phyloP scores from a whole-genome alignment of 2,797 vertebrate species.

The Loris lydekkerianus region DNA sequence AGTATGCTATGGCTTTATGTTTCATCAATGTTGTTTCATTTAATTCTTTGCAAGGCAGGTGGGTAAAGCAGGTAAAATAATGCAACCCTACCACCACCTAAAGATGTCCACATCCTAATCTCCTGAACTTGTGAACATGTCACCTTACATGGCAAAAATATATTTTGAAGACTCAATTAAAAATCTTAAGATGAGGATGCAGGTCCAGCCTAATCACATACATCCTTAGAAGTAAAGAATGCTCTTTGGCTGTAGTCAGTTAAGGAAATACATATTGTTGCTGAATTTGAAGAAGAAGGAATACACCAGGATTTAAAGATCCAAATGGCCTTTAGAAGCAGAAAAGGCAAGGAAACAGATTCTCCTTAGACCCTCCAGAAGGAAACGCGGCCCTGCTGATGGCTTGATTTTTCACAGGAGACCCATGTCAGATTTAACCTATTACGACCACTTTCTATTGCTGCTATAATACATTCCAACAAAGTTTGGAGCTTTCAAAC shows the following conservation, averaged over 20 bases:
- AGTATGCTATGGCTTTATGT: not conserved
- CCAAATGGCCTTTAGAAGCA: not conserved
- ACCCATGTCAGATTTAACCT: not conserved
- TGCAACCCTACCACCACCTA: not conserved
- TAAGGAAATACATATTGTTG: not conserved
- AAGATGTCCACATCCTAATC: not conserved
- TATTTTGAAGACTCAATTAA: not conserved
- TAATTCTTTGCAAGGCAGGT: not conserved
- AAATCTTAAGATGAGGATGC: not conserved
- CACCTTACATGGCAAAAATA: not conserved
- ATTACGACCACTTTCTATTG: not conserved
- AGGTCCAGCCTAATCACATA: not conserved
- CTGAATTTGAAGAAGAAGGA: not conserved
- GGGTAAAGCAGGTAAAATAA: not conserved
- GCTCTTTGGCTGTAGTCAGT: not conserved
- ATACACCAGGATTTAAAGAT: too few species aligned
- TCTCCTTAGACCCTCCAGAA: not conserved
- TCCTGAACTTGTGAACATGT: not conserved
- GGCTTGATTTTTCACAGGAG: not conserved
- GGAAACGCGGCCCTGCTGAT: not conserved
- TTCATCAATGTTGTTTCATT: not conserved
- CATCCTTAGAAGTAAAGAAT: not conserved
- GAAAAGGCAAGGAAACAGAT: not conserved
- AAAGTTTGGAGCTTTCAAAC: not conserved
- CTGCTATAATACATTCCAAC: not conserved